Base-by-base conservation (phyloP, 2,888 invertebrate genomes). In the Ceramica pisi region DNA sequence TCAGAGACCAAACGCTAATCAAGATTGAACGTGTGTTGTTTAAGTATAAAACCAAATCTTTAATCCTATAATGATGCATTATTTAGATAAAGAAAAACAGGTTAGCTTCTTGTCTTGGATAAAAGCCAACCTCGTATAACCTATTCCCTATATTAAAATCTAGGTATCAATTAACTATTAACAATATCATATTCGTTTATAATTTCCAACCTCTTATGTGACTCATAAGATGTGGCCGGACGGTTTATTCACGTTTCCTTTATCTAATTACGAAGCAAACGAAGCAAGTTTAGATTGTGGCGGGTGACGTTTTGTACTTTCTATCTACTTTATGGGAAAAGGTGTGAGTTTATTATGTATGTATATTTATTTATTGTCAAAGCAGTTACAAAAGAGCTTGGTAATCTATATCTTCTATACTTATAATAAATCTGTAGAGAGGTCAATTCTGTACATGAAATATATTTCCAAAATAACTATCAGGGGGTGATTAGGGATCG, bases 51-150 rank as follows among this genome's bases (percentile, higher is more conserved):
- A 10, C 7, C n/a, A 44, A n/a, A 3, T 21, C 6, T 8, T 35
- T 7, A 8, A 38, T 67, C 19, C 5, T 31, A 4, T 12, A 67
- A 70, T 64, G 1, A 26, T 63, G 21, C 16, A 14, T 53, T 44
- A 53, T 23, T 48, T 19, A 21, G 10, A 26, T 26, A 14, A 44
- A 14, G n/a, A n/a, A 23, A 74, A 56, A 75, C 23, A 44, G 35
- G n/a, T 23, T 41, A 23, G 21, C 14, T 21, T 14, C 26, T 38
- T n/a, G 23, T 57, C 26, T 35, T 35, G n/a, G 26, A 31, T 31
- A n/a, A n/a, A 16, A 23, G 41, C 16, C 16, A 44, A 23, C 16
- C 16, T 60, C 50, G 10, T 41, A 2, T 31, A 51, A 51, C 23
- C 31, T 35, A n/a, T 26, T 12, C 35, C 9, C 2, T 7, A 2